phyloP scores from a whole-genome alignment of 2,113 vertebrate genomes.

The Emydocephalus ijimae region DNA sequence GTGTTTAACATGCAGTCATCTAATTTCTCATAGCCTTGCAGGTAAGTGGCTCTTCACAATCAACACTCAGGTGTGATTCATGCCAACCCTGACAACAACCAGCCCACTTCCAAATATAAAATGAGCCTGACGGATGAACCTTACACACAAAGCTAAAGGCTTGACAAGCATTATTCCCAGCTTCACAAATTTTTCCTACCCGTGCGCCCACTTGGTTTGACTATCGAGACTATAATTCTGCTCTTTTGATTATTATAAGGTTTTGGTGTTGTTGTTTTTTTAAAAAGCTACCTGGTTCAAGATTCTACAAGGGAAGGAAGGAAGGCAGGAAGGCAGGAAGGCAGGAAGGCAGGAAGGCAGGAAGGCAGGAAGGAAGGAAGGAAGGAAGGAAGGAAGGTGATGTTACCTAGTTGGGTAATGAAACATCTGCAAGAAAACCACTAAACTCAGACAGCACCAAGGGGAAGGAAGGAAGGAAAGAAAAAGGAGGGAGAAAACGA shows the following conservation, averaged over 20 bases:
- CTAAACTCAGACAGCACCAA: no score
- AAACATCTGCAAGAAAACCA: no score
- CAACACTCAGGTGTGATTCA: background rate
- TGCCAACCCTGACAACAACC: background rate
- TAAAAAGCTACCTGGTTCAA: background rate
- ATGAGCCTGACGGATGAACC: background rate
- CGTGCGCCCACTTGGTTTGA: background rate
- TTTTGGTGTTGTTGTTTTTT: background rate
- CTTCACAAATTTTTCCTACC: background rate
- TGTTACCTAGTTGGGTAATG: no score
- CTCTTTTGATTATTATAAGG: background rate
- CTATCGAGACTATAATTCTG: background rate
- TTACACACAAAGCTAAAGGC: background rate
- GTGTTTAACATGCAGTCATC: background rate
- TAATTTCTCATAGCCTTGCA: background rate
- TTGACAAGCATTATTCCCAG: background rate
- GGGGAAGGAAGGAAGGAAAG: no score
- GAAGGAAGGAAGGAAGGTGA: no score
- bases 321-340: no score
- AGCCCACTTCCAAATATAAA: background rate
- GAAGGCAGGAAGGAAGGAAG: no score
- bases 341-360: no score
- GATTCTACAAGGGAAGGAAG: background rate
- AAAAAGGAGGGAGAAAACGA: no score
- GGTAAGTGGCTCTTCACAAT: background rate